Evolutionary conservation across 2,888 invertebrate species (phyloP), one percentile per base, ranked within the genome.

Genomic region (Sphaerophoria rueppellii): DNA sequence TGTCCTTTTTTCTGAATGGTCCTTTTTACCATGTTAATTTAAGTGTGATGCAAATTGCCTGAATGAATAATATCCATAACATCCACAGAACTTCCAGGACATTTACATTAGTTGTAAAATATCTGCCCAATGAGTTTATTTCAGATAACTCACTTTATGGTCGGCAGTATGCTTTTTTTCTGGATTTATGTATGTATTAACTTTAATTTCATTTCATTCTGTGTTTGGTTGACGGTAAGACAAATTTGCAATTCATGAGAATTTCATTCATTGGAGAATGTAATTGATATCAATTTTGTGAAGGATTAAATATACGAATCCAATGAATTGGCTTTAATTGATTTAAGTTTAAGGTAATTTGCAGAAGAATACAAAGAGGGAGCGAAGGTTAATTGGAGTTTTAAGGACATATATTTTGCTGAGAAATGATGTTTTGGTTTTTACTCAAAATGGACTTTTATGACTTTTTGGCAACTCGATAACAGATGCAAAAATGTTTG

Each of bases 201-300:
- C 9, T 43, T 43, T 43, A 11, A 43, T 43, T 43, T 43, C 9
- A 7, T 43, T 52, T 52, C 4, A 4, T 11, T 52, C 24, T 11
- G 24, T 11, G 1, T 52, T 12, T 24, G 16, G 6, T 24, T 52
- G 16, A 24, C 6, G 16, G 52, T 24, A 16, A 24, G 43, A 43
- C 6, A 43, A 43, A 52, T 52, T 52, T 52, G 32, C 52, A 52
- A 52, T 52, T 52, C 52, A 52, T 52, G 52, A 37, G 14, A 14
- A 37, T 57, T 57, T 14, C 6, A 9, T 0, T 3, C 14, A 14
- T n/a, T 9, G 3, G 4, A 35, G n/a, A 52, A 24, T 52, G 7
- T 37, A 37, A 57, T 35, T 37, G 57, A 57, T 57, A 57, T 14
- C 6, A n/a, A 14, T 37, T 57, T 37, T 35, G 35, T 57, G 35